Conservation (phyloP, 1,140 invertebrate genomes). For the Pseudomyrmex pallidus region DNA sequence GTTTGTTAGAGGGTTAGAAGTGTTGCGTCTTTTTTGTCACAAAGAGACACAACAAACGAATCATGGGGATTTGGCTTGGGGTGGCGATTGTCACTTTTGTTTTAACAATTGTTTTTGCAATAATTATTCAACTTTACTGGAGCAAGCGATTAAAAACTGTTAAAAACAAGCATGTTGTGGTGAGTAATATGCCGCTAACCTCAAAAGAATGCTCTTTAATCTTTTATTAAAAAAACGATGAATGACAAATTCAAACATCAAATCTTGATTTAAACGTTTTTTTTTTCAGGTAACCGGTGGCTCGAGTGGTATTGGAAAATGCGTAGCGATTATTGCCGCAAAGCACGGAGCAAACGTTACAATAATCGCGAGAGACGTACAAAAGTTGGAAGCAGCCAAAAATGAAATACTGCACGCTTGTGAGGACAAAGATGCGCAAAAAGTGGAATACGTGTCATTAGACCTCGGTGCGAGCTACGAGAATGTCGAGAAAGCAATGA, state of each 20-base stretch:
- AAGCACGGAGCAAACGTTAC: constrained; percentile 94
- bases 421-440: constrained; percentile 85
- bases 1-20: no score
- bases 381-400: constrained; percentile 88
- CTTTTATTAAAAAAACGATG: background rate
- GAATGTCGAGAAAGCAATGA: constrained; percentile 87
- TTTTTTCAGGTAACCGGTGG: constrained; percentile 92
- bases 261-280: no score
- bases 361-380: constrained; percentile 92
- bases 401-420: constrained; percentile 74
- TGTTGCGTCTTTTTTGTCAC: no score
- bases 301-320: constrained; percentile 97
- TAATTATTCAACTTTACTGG: constrained; percentile 59
- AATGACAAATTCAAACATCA: background rate
- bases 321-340: constrained; percentile 91
- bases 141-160: constrained; percentile 62
- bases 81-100: constrained; percentile 51
- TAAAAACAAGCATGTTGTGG: constrained; percentile 77
- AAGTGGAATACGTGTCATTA: constrained; percentile 89
- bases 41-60: background rate
- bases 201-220: background rate
- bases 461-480: constrained; percentile 91
- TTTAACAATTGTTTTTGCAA: constrained; percentile 55
- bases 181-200: constrained; percentile 61
- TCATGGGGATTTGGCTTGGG: constrained; percentile 56